phyloP scores from a whole-genome alignment of 2,113 vertebrate genomes.

The Monarcha castaneiventris region DNA sequence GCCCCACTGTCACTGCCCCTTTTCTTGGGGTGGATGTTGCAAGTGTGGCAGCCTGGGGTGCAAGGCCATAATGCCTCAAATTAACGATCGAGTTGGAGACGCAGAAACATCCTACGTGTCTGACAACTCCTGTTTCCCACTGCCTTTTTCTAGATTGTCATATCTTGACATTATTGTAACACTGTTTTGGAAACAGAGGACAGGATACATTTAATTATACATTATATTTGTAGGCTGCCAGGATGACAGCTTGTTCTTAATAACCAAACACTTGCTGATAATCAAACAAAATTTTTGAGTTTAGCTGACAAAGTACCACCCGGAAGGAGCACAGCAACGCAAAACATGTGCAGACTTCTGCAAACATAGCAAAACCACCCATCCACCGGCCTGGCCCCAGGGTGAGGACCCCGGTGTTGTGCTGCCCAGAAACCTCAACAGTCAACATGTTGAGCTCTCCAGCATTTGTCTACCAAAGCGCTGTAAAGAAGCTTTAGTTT shows the following conservation, averaged over 20 bases:
- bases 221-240: not conserved
- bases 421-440: not conserved
- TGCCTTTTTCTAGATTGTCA: not conserved
- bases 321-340: not conserved
- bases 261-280: not conserved
- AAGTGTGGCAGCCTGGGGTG: not conserved
- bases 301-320: not conserved
- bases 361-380: not conserved
- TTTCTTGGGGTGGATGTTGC: not conserved
- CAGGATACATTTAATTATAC: not conserved
- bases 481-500: not conserved
- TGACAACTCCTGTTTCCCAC: not conserved
- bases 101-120: accelerated
- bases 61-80: not conserved
- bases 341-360: not conserved
- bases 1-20: not conserved
- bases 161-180: not conserved
- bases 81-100: not conserved
- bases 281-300: not conserved
- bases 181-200: constrained; percentile 12
- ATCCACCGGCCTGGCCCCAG: not conserved
- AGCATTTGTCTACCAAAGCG: not conserved
- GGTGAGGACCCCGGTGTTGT: not conserved
- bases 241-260: constrained; percentile 35
- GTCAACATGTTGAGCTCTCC: not conserved